Percentiles rank a stretch among this genome's conserved stretches.
These are phyloP conservation scores for Crypturellus tataupa DNA, from an alignment of 2,797 vertebrate genomes.

Conservation along the genomic window DNA sequence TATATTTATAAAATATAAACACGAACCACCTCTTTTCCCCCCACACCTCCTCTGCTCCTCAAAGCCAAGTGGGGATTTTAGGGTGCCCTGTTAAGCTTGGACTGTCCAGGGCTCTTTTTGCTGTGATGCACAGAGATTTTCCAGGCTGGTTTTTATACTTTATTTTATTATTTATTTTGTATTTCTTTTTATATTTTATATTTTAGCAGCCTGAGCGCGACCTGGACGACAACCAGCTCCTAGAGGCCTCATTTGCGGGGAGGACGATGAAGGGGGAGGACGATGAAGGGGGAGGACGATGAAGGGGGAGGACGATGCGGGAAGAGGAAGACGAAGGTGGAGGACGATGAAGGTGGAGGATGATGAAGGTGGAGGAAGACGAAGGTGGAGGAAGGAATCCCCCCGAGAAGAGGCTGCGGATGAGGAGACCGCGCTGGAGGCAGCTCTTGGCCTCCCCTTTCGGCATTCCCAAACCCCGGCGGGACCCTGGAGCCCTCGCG, in stretches of 20 bases:
- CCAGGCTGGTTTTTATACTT: too few relatives aligned
- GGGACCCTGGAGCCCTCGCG: neutral
- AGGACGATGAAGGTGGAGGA: too few relatives aligned
- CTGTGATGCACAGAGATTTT: neutral
- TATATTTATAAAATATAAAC: neutral
- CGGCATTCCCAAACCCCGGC: accelerated
- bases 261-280: neutral
- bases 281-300: too few relatives aligned
- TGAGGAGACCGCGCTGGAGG: neutral
- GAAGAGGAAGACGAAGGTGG: too few relatives aligned
- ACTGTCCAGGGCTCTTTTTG: accelerated
- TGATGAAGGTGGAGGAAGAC: too few relatives aligned
- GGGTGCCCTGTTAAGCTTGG: neutral
- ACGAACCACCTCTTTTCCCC: neutral
- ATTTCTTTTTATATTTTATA: too few relatives aligned
- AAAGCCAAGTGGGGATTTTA: neutral
- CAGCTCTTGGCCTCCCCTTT: accelerated
- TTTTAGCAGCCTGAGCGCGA: neutral
- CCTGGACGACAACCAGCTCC: too few relatives aligned
- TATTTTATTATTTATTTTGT: too few relatives aligned
- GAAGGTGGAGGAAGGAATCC: neutral
- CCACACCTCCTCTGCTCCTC: accelerated
- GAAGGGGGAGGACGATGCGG: too few relatives aligned
- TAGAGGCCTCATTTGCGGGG: neutral
- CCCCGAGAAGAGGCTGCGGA: too few relatives aligned